Evolutionary conservation across 53 echinoderm and acorn worm genomes (phyloP).

Genomic region (Apostichopus leukothele): DNA sequence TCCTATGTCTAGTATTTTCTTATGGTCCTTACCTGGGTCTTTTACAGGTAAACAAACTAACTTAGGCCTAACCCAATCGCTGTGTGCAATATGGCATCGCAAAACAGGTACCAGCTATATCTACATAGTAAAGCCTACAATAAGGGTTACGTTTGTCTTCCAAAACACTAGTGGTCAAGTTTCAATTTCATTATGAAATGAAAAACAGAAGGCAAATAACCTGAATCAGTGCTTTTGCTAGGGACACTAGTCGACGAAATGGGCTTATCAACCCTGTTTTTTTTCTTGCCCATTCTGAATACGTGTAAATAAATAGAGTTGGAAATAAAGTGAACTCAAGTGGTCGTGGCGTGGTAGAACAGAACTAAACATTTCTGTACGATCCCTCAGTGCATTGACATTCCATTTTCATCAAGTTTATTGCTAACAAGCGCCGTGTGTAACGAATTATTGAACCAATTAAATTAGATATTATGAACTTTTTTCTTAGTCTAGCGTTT

Average conservation of each 20-base stretch:
- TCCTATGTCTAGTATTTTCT: no score
- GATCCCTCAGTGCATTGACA: no score
- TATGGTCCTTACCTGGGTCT: not conserved
- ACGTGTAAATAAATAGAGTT: not conserved
- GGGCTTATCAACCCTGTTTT: conserved; percentile 63
- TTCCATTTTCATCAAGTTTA: no score
- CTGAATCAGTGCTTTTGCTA: conserved; percentile 65
- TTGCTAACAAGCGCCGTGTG: no score
- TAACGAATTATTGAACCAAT: no score
- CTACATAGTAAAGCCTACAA: no score
- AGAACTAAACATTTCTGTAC: not conserved
- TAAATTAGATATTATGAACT: no score
- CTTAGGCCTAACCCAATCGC: not conserved
- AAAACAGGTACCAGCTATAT: not conserved
- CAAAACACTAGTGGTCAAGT: no score
- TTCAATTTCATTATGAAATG: no score
- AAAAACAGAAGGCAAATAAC: conserved; percentile 12
- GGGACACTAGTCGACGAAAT: conserved; percentile 60
- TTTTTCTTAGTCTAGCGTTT: no score
- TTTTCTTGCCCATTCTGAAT: conserved; percentile 63
- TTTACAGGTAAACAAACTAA: not conserved
- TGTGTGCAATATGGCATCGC: no score
- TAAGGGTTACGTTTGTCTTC: no score
- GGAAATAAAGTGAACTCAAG: not conserved
- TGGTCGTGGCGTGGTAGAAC: not conserved